Percentiles rank a stretch among this genome's conserved stretches.
Conservation (phyloP, 92 coral and sea anemone species). For the Bergia puertoricense region DNA sequence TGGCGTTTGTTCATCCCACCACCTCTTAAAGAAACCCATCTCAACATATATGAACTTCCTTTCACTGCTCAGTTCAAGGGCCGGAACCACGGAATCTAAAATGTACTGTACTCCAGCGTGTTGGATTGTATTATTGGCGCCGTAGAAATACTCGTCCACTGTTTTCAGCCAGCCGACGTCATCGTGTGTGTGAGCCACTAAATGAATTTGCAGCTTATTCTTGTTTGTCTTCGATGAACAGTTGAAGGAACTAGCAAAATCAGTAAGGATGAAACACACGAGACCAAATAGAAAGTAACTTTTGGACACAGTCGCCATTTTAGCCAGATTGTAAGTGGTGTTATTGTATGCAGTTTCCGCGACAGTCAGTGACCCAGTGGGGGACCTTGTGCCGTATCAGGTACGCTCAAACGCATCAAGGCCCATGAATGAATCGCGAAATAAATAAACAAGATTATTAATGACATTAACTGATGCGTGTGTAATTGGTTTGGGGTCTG, state of each 20-base stretch:
- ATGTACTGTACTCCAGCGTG: slow-evolving; percentile 98
- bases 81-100: slow-evolving; percentile 93
- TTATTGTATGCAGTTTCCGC: background rate
- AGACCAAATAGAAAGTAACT: background rate
- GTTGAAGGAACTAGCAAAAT: background rate
- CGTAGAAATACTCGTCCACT: slow-evolving; percentile 88
- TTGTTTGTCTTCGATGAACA: background rate
- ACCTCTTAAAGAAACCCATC: slow-evolving; percentile 91
- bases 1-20: slow-evolving; percentile 86
- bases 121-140: slow-evolving; percentile 85
- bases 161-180: slow-evolving; percentile 98
- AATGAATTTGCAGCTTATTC: slow-evolving; percentile 76
- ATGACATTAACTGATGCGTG: background rate
- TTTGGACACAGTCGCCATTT: background rate
- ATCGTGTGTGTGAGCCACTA: slow-evolving; percentile 95
- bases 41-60: slow-evolving; percentile 94
- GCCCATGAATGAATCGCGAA: too few relatives aligned
- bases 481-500: background rate
- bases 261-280: background rate
- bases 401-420: too few relatives aligned
- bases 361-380: too few relatives aligned
- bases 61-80: slow-evolving; percentile 65
- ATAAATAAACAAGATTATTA: too few relatives aligned
- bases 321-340: background rate
- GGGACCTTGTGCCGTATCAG: too few relatives aligned